Conservation (phyloP, 2,888 invertebrate genomes). For the Oithona nana region DNA sequence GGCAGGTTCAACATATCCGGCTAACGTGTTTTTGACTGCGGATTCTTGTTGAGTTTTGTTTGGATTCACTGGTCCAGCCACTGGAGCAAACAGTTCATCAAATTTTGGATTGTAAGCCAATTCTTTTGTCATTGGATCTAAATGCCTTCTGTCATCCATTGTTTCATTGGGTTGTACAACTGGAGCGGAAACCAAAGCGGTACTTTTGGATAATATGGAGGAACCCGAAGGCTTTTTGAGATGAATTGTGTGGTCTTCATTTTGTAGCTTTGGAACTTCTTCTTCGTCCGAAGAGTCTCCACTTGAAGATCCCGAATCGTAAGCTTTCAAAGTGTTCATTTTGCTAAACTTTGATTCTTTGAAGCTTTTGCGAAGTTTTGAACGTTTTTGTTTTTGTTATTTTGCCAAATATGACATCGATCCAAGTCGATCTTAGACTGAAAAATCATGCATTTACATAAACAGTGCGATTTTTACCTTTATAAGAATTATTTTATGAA, state of each 20-base stretch:
- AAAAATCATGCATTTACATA: too few relatives aligned
- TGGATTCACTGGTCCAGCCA: slow-evolving; percentile 79
- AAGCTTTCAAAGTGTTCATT: neutral
- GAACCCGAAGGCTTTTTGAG: neutral
- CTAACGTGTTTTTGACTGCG: slow-evolving; percentile 69
- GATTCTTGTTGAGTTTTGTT: slow-evolving; percentile 73
- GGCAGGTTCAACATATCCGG: slow-evolving; percentile 84
- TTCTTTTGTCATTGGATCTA: slow-evolving; percentile 63
- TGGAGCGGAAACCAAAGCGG: neutral
- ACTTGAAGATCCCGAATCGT: neutral
- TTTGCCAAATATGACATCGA: too few relatives aligned
- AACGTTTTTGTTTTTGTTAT: too few relatives aligned
- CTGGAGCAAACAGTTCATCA: slow-evolving; percentile 81
- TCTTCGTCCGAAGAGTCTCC: neutral
- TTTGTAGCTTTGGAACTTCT: neutral
- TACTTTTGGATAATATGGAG: neutral
- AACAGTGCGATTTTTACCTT: too few relatives aligned
- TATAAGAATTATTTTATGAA: too few relatives aligned
- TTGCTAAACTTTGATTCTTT: neutral
- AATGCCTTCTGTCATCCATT: slow-evolving; percentile 31
- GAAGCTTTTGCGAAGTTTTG: too few relatives aligned
- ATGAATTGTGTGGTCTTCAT: neutral
- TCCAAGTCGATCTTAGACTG: too few relatives aligned
- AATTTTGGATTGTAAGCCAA: slow-evolving; percentile 75
- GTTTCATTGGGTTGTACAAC: neutral